These are phyloP conservation scores for Chrysomela aeneicollis DNA, from an alignment of 2,888 invertebrate genomes.

Conservation along the genomic window DNA sequence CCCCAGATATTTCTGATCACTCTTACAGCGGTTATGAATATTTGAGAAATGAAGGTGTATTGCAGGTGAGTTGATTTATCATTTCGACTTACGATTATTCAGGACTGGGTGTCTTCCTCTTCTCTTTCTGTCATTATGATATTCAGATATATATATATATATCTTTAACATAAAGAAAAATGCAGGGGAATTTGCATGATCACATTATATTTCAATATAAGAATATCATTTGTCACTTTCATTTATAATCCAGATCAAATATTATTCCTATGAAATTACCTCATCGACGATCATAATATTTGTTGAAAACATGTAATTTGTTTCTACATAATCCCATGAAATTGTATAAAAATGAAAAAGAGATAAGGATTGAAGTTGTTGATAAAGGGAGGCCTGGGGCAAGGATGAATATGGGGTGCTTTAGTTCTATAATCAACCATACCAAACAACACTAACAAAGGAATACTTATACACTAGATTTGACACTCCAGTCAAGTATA, in stretches of 20 bases:
- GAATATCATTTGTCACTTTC: not conserved
- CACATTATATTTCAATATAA: not conserved
- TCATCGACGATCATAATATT: not conserved
- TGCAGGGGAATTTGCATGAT: not conserved
- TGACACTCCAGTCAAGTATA: no score
- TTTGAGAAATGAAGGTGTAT: no score
- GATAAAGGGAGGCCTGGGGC: not conserved
- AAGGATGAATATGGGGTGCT: slow-evolving; percentile 2
- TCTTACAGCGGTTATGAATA: no score
- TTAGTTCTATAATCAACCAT: not conserved
- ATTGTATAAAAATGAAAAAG: not conserved
- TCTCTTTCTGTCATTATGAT: no score
- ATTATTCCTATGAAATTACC: not conserved
- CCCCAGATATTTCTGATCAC: no score
- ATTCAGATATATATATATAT: no score
- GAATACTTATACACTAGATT: not conserved
- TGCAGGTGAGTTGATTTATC: no score
- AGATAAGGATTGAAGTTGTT: not conserved
- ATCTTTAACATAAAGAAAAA: no score
- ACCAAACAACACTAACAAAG: not conserved
- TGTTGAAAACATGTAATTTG: not conserved
- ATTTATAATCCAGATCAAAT: not conserved
- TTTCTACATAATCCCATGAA: not conserved
- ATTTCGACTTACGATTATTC: no score
- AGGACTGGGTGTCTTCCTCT: no score